phyloP scores from a whole-genome alignment of 2,888 invertebrate species.

The Eutolmus rufibarbis region DNA sequence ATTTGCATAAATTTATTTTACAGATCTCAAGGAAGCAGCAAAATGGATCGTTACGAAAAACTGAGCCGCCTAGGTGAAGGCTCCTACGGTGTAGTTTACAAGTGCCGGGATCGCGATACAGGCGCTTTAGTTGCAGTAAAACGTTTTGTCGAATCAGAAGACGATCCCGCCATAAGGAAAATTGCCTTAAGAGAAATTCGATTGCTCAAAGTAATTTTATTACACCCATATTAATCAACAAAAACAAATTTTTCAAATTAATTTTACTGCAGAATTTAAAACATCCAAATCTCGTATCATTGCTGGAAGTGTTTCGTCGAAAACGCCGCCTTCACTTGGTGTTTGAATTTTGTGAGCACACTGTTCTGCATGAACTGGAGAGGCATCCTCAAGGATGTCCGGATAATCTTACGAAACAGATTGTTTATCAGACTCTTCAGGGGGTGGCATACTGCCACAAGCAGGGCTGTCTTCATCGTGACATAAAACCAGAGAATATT shows the following conservation, averaged over 20 bases:
- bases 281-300: conserved; percentile 95
- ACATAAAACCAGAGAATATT: conserved; percentile 99
- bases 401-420: conserved; percentile 87
- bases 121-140: conserved; percentile 96
- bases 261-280: conserved; percentile 81
- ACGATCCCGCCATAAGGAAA: conserved; percentile 94
- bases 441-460: conserved; percentile 97
- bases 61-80: conserved; percentile 94
- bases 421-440: conserved; percentile 93
- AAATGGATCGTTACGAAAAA: conserved; percentile 95
- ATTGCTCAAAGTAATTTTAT: conserved; percentile 79
- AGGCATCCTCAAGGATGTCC: conserved; percentile 93
- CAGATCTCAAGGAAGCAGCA: conserved; percentile 84
- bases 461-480: conserved; percentile 92
- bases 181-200: conserved; percentile 94
- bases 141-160: conserved; percentile 96
- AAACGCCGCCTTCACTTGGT: conserved; percentile 96
- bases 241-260: conserved; percentile 40
- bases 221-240: conserved; percentile 41
- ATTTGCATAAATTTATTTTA: conserved; percentile 48
- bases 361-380: conserved; percentile 95
- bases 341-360: conserved; percentile 98
- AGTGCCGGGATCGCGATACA: conserved; percentile 93
- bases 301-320: conserved; percentile 96
- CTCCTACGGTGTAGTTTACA: conserved; percentile 94